Evolutionary conservation across 1,140 invertebrate genomes (phyloP).

Genomic region (Pemphigus obesinymphae): DNA sequence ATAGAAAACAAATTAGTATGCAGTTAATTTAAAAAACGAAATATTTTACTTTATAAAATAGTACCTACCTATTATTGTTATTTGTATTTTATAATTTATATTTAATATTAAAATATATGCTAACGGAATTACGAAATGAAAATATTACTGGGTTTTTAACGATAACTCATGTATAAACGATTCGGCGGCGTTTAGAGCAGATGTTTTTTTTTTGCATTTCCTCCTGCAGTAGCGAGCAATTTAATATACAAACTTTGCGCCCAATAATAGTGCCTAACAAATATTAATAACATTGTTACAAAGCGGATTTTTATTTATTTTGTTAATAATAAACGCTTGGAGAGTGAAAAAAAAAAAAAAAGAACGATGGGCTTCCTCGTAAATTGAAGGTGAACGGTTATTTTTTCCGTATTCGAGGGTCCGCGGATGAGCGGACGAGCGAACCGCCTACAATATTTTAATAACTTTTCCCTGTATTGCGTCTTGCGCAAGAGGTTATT

Average conservation of each 20-base stretch:
- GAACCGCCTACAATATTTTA: slow-evolving; percentile 28
- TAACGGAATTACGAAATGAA: too few relatives aligned
- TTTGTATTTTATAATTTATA: too few relatives aligned
- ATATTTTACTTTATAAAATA: too few relatives aligned
- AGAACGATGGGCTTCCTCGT: neutral
- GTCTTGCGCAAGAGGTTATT: slow-evolving; percentile 4
- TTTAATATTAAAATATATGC: too few relatives aligned
- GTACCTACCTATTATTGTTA: too few relatives aligned
- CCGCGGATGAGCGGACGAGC: slow-evolving; percentile 25
- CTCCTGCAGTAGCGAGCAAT: neutral
- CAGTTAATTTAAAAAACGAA: too few relatives aligned
- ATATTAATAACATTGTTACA: slow-evolving; percentile 39
- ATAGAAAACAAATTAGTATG: too few relatives aligned
- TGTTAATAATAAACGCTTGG: slow-evolving; percentile 27
- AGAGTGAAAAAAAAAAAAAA: neutral
- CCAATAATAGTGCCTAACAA: slow-evolving; percentile 21
- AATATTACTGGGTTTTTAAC: too few relatives aligned
- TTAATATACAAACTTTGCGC: slow-evolving; percentile 23
- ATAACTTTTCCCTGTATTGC: slow-evolving; percentile 35
- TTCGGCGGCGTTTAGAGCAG: neutral
- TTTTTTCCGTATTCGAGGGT: neutral
- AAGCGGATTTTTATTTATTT: slow-evolving; percentile 25
- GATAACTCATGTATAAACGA: too few relatives aligned
- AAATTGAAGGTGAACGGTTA: slow-evolving; percentile 33
- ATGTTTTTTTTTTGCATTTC: neutral